phyloP scores from a whole-genome alignment of 2,797 vertebrate species.

The Pantherophis alleghaniensis region DNA sequence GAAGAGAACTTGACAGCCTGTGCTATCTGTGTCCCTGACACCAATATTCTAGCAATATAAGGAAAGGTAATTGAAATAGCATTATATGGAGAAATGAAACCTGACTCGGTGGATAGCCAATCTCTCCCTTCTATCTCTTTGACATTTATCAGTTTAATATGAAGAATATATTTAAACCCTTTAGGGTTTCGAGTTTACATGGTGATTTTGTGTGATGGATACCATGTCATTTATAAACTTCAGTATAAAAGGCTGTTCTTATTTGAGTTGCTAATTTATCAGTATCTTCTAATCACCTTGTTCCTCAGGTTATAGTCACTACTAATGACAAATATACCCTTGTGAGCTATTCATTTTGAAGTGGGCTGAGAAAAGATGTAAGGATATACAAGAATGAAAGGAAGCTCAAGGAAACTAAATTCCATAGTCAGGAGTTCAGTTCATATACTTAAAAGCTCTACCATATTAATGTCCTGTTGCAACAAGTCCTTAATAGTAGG shows the following conservation, averaged over 20 bases:
- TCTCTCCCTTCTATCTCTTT: slow-evolving; percentile 5
- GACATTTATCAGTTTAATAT: not conserved
- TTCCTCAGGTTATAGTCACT: not conserved
- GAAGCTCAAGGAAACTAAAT: not conserved
- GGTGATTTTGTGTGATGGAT: not conserved
- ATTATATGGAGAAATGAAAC: slow-evolving; percentile 4
- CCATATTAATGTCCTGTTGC: not conserved
- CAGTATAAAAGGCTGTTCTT: not conserved
- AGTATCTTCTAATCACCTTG: not conserved
- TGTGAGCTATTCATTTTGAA: not conserved
- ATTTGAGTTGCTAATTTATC: not conserved
- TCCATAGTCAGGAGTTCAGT: no score
- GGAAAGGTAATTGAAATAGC: slow-evolving; percentile 63
- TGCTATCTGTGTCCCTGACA: slow-evolving; percentile 59
- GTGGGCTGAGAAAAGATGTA: not conserved
- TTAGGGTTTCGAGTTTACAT: not conserved
- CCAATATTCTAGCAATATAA: slow-evolving; percentile 51
- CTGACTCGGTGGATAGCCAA: not conserved
- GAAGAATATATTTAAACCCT: slow-evolving; percentile 7
- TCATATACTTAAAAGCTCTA: not conserved
- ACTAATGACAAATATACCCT: not conserved
- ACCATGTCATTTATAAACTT: not conserved
- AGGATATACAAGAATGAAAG: not conserved
- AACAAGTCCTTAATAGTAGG: not conserved
- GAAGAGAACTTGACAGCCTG: slow-evolving; percentile 56